Percentiles rank a stretch among this genome's conserved stretches.
Evolutionary conservation across 2,797 vertebrate species (phyloP).

Genomic region (Pantherophis vulpinus): DNA sequence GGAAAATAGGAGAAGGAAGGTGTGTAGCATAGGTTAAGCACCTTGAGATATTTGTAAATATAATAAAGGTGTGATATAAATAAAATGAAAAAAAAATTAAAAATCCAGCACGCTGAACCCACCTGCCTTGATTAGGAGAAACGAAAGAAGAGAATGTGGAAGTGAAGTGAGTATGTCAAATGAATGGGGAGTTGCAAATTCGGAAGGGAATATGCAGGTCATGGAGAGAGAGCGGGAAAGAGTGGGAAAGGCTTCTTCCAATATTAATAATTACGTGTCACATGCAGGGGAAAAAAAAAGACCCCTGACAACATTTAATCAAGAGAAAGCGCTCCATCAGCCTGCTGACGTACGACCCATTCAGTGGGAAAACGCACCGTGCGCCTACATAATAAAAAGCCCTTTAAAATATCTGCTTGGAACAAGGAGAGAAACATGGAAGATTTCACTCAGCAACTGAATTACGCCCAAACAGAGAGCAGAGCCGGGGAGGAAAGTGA

Average conservation of each 20-base stretch:
- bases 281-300: fast-evolving
- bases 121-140: background rate
- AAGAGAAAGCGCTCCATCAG: background rate
- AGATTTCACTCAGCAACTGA: background rate
- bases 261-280: background rate
- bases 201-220: background rate
- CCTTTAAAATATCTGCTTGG: background rate
- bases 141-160: background rate
- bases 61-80: background rate
- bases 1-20: background rate
- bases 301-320: background rate
- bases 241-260: background rate
- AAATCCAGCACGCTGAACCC: background rate
- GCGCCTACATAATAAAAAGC: background rate
- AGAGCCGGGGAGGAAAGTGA: background rate
- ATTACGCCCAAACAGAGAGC: background rate
- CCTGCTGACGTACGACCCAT: no score
- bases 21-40: background rate
- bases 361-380: background rate
- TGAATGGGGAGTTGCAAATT: background rate
- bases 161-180: background rate
- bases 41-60: background rate
- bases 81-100: background rate
- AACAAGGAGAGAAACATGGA: background rate
- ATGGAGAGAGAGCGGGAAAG: background rate